phyloP scores from a whole-genome alignment of 2,888 invertebrate species.

The Tetrapedia diversipes region DNA sequence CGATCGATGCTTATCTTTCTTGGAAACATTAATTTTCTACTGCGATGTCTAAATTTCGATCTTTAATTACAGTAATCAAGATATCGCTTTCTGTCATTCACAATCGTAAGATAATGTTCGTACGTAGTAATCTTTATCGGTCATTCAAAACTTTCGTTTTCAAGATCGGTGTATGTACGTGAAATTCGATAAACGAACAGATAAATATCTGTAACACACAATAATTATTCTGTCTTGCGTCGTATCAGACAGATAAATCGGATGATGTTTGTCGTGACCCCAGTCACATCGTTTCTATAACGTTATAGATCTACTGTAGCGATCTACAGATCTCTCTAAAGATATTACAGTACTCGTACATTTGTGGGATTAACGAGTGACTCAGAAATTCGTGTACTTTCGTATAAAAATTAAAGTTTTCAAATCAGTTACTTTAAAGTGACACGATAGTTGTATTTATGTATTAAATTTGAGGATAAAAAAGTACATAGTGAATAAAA shows the following conservation, averaged over 20 bases:
- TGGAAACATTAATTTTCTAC: no score
- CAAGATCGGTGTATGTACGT: neutral
- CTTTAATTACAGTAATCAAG: neutral
- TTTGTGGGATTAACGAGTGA: neutral
- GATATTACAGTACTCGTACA: neutral
- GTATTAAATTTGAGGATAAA: no score
- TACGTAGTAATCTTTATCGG: neutral
- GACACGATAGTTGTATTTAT: no score
- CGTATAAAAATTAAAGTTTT: neutral
- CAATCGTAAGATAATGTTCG: neutral
- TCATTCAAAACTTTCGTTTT: neutral
- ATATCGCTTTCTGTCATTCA: neutral
- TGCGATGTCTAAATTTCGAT: neutral
- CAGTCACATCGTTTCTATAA: constrained; percentile 1
- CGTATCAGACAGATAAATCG: constrained; percentile 2
- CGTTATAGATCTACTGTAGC: neutral
- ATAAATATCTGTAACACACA: constrained; percentile 13
- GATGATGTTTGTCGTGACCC: constrained; percentile 15
- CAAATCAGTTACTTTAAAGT: neutral
- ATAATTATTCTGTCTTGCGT: constrained; percentile 10
- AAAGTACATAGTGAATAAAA: no score
- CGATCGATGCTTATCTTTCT: neutral
- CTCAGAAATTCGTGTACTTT: neutral
- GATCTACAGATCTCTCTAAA: neutral
- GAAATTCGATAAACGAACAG: neutral